These are phyloP conservation scores for Palythoa heliodiscus DNA, from an alignment of 92 coral and sea anemone species.

Conservation along the genomic window DNA sequence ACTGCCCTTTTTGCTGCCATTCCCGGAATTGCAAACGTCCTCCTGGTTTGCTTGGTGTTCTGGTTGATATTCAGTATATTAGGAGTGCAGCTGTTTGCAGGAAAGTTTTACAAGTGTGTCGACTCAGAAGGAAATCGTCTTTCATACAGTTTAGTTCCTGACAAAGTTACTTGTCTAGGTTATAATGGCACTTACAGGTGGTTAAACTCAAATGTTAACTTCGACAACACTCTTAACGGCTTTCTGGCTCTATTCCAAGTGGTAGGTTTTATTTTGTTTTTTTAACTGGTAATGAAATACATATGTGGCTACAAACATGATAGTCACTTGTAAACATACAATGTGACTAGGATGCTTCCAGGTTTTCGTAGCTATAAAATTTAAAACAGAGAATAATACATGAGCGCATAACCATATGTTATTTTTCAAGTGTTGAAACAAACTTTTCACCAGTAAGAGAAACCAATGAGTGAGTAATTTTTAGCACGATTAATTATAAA, in stretches of 20 bases:
- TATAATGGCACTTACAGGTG: conserved; percentile 69
- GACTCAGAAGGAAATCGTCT: conserved; percentile 70
- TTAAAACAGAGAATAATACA: no score
- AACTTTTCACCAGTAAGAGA: no score
- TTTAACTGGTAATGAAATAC: no score
- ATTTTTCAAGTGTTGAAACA: no score
- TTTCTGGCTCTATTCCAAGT: conserved; percentile 92
- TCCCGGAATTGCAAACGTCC: conserved; percentile 93
- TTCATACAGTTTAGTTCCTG: conserved; percentile 63
- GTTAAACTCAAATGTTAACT: conserved; percentile 89
- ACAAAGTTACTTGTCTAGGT: conserved; percentile 64
- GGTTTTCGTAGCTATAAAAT: no score
- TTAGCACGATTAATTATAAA: no score
- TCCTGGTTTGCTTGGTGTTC: conserved; percentile 86
- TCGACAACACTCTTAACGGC: conserved; percentile 87
- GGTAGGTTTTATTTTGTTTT: conserved; percentile 51
- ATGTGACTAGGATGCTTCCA: no score
- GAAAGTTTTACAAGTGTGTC: conserved; percentile 87
- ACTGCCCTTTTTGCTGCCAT: conserved; percentile 89
- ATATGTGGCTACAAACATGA: no score
- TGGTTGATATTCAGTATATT: conserved; percentile 98
- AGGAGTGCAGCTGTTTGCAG: conserved; percentile 97
- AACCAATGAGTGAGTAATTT: no score
- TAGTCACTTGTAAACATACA: no score
- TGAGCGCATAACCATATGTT: no score